Conservation (phyloP, 2,888 invertebrate genomes). For the Resseliella maxima region DNA sequence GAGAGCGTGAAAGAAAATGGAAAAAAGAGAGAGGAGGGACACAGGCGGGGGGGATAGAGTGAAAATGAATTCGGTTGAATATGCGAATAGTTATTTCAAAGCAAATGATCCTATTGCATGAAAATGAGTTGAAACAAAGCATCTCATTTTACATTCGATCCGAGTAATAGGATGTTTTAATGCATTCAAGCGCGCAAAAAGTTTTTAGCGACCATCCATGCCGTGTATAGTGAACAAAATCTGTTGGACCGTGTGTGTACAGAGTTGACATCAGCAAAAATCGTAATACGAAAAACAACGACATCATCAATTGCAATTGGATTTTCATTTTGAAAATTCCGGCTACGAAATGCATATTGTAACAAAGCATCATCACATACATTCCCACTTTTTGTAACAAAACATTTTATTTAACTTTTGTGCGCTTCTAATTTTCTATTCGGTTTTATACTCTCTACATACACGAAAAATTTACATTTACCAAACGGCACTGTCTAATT, state of each 20-base stretch:
- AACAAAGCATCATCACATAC: neutral
- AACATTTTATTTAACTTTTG: slow-evolving; percentile 43
- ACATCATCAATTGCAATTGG: slow-evolving; percentile 35
- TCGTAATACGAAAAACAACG: slow-evolving; percentile 32
- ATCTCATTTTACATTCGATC: slow-evolving; percentile 49
- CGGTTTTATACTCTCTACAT: too few relatives aligned
- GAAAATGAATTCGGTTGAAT: neutral
- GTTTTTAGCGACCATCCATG: too few relatives aligned
- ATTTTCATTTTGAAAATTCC: slow-evolving; percentile 20
- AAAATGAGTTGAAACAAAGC: slow-evolving; percentile 43
- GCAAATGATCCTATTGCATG: slow-evolving; percentile 36
- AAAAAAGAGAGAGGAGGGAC: neutral
- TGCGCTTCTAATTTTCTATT: slow-evolving; percentile 49
- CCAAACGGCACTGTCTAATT: neutral
- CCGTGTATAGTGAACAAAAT: neutral
- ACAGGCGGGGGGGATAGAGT: neutral
- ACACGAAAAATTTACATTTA: neutral
- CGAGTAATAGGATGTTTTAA: slow-evolving; percentile 43
- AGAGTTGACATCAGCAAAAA: slow-evolving; percentile 49
- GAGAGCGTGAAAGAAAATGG: too few relatives aligned
- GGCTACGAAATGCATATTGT: slow-evolving; percentile 29
- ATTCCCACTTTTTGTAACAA: neutral
- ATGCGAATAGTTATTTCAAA: neutral
- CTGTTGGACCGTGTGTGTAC: neutral
- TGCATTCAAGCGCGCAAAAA: neutral